Evolutionary conservation across 2,113 vertebrate genomes (phyloP).

Genomic region (Suricata suricatta): DNA sequence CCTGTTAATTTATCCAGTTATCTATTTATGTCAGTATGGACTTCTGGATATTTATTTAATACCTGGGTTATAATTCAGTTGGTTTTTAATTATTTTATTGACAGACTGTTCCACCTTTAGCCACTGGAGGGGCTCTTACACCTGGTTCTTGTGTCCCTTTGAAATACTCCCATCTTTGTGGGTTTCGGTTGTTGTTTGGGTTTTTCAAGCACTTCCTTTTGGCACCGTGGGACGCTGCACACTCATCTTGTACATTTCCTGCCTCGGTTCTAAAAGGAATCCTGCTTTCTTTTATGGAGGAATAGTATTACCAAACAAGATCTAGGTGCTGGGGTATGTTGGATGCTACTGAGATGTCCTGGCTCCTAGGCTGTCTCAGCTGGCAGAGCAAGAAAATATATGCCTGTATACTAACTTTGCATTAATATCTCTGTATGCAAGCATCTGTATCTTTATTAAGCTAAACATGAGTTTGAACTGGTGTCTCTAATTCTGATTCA

Average conservation of each 20-base stretch:
- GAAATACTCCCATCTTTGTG: neutral
- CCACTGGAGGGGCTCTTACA: neutral
- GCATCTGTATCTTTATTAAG: neutral
- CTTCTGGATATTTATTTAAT: constrained; percentile 30
- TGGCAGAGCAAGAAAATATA: constrained; percentile 13
- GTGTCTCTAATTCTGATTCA: neutral
- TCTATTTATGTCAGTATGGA: neutral
- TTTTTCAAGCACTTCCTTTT: neutral
- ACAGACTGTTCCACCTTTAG: neutral
- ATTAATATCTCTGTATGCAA: constrained; percentile 20
- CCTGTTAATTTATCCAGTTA: neutral
- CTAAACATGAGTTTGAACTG: neutral
- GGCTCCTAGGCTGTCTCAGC: neutral
- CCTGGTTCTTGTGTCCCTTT: neutral
- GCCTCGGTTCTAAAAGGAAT: neutral
- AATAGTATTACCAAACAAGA: constrained; percentile 23
- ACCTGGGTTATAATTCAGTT: constrained; percentile 5
- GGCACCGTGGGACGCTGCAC: neutral
- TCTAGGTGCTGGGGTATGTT: neutral
- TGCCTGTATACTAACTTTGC: neutral
- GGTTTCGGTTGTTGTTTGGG: neutral
- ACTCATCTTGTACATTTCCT: neutral
- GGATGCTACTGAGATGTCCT: neutral
- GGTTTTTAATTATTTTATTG: neutral
- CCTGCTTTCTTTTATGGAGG: neutral